A percentile compares a stretch with the other conserved stretches of the same genome.
phyloP scores from a whole-genome alignment of 2,797 vertebrate genomes.

The Gymnodraco acuticeps region DNA sequence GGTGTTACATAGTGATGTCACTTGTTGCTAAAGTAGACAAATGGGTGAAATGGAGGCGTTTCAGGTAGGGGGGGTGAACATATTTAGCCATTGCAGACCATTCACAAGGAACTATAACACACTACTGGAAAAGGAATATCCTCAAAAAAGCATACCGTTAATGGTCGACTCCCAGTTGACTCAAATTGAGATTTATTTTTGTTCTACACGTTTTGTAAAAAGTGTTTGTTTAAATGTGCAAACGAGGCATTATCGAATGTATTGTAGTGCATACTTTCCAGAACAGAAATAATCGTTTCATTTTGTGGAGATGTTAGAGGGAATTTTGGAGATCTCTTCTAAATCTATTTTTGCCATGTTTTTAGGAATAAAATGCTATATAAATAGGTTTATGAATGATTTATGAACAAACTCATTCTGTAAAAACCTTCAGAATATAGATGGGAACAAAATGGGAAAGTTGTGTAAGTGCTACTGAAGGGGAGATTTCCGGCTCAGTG shows the following conservation, averaged over 20 bases:
- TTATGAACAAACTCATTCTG: not conserved
- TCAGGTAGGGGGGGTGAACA: too few species aligned
- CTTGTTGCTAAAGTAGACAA: too few species aligned
- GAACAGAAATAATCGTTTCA: not conserved
- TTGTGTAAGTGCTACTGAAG: not conserved
- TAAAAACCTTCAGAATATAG: not conserved
- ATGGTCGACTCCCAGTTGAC: too few species aligned
- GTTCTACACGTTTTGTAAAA: too few species aligned
- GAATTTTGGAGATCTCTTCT: not conserved
- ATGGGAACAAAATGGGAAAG: not conserved
- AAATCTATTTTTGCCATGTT: not conserved
- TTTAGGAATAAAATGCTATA: not conserved
- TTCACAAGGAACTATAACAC: too few species aligned
- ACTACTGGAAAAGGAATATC: too few species aligned
- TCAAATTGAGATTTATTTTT: too few species aligned
- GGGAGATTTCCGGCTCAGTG: not conserved
- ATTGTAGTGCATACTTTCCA: not conserved
- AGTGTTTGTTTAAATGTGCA: too few species aligned
- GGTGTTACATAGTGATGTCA: too few species aligned
- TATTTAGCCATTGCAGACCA: too few species aligned
- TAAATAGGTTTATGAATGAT: not conserved
- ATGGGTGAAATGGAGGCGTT: too few species aligned
- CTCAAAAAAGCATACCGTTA: too few species aligned
- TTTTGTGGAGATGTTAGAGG: not conserved
- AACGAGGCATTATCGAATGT: not conserved